These are phyloP conservation scores for Coracopsis vasa DNA, from an alignment of 2,113 vertebrate species.

Conservation along the genomic window DNA sequence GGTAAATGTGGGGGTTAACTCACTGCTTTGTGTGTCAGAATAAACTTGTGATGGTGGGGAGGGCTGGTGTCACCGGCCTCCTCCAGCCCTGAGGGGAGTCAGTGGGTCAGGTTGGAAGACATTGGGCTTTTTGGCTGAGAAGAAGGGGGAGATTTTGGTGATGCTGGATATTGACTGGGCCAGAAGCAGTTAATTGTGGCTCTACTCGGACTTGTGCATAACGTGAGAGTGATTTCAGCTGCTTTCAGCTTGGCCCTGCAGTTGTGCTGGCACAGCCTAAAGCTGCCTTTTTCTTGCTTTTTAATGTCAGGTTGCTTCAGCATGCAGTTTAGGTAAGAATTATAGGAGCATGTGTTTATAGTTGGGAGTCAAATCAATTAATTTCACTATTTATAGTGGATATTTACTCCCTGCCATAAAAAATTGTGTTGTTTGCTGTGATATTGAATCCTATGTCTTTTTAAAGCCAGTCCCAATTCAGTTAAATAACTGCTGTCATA, in stretches of 20 bases:
- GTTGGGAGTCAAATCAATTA: background rate
- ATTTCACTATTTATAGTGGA: background rate
- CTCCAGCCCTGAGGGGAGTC: too few species aligned
- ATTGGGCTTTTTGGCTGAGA: background rate
- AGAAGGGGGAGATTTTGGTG: background rate
- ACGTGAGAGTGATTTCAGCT: fast-evolving
- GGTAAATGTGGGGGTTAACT: background rate
- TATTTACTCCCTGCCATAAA: background rate
- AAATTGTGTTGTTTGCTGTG: background rate
- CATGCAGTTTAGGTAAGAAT: background rate
- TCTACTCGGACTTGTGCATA: fast-evolving
- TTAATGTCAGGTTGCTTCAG: background rate
- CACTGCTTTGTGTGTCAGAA: fast-evolving
- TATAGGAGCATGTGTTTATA: background rate
- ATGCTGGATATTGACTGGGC: background rate
- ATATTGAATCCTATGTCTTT: background rate
- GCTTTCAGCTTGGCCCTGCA: background rate
- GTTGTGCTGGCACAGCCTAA: background rate
- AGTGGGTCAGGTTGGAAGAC: fast-evolving
- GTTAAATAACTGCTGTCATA: background rate
- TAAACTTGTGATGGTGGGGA: background rate
- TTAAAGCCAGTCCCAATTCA: background rate
- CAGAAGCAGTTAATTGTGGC: background rate
- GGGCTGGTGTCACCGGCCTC: background rate
- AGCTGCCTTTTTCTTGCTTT: background rate